phyloP scores from a whole-genome alignment of 2,888 invertebrate genomes.

The Apamea epomidion region DNA sequence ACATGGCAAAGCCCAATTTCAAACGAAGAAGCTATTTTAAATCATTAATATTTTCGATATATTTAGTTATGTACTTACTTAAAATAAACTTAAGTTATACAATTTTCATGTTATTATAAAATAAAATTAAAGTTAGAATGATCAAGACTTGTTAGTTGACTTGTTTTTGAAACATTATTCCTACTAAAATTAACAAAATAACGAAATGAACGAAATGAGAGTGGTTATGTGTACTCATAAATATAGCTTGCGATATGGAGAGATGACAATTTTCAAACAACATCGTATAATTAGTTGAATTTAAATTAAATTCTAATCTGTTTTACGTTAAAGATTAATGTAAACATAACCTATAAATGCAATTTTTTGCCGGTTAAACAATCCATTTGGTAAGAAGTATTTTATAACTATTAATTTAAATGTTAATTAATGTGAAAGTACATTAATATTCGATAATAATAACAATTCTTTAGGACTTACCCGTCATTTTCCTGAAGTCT shows the following conservation, averaged over 20 bases:
- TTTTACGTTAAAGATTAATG: constrained; percentile 14
- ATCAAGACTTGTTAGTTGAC: constrained; percentile 59
- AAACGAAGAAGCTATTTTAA: not conserved
- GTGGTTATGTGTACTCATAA: not conserved
- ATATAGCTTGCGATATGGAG: too few relatives aligned
- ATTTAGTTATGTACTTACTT: not conserved
- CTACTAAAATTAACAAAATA: not conserved
- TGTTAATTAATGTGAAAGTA: not conserved
- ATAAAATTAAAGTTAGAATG: not conserved
- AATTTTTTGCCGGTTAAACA: not conserved
- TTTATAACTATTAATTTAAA: not conserved
- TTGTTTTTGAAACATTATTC: too few relatives aligned
- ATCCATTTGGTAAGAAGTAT: not conserved
- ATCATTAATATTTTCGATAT: not conserved
- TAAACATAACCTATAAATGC: constrained; percentile 67
- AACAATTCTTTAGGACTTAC: constrained; percentile 72
- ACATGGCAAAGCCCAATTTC: not conserved
- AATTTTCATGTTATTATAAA: not conserved
- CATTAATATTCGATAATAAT: not conserved
- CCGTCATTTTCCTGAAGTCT: constrained; percentile 74
- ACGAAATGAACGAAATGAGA: not conserved
- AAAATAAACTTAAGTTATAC: not conserved
- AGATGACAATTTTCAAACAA: not conserved
- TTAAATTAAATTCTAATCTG: not conserved
- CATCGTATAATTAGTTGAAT: not conserved